These are phyloP conservation scores for Chascanopsetta lugubris DNA, from an alignment of 2,113 vertebrate species.

Conservation along the genomic window DNA sequence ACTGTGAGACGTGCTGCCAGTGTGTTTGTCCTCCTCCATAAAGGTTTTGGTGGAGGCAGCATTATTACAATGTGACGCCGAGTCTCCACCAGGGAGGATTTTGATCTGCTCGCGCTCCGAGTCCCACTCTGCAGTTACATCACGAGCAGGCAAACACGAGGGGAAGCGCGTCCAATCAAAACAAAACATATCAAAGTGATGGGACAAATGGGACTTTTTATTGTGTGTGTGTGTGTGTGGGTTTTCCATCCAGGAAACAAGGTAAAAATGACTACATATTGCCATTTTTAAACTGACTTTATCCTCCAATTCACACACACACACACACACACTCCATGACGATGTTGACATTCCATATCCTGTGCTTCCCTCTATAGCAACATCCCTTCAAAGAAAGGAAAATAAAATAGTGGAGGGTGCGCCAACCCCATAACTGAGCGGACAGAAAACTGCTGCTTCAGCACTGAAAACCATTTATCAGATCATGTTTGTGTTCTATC, in stretches of 20 bases:
- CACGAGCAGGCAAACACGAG: slow-evolving; percentile 36
- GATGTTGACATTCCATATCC: slow-evolving; percentile 51
- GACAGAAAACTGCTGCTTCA: slow-evolving; percentile 21
- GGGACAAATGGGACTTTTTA: slow-evolving; percentile 25
- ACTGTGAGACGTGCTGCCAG: slow-evolving; percentile 13
- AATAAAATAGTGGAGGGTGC: background rate
- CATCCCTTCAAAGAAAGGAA: slow-evolving; percentile 29
- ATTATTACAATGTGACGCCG: slow-evolving; percentile 18
- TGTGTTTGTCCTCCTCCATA: slow-evolving; percentile 54
- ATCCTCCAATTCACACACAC: slow-evolving; percentile 35
- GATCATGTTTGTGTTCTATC: background rate
- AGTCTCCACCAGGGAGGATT: slow-evolving; percentile 9
- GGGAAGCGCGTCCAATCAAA: slow-evolving; percentile 27
- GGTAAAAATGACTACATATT: slow-evolving; percentile 50
- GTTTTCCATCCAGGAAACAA: slow-evolving; percentile 27
- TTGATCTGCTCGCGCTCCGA: slow-evolving; percentile 8
- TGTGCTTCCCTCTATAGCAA: slow-evolving; percentile 50
- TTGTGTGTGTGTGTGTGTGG: background rate
- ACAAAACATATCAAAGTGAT: slow-evolving; percentile 46
- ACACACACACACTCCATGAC: slow-evolving; percentile 13
- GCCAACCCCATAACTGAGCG: background rate
- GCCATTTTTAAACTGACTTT: slow-evolving; percentile 23
- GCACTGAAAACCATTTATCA: background rate
- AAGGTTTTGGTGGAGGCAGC: slow-evolving; percentile 47
- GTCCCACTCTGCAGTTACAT: slow-evolving; percentile 36